phyloP scores from a whole-genome alignment of 2,888 invertebrate species.

The Eulithis prunata region DNA sequence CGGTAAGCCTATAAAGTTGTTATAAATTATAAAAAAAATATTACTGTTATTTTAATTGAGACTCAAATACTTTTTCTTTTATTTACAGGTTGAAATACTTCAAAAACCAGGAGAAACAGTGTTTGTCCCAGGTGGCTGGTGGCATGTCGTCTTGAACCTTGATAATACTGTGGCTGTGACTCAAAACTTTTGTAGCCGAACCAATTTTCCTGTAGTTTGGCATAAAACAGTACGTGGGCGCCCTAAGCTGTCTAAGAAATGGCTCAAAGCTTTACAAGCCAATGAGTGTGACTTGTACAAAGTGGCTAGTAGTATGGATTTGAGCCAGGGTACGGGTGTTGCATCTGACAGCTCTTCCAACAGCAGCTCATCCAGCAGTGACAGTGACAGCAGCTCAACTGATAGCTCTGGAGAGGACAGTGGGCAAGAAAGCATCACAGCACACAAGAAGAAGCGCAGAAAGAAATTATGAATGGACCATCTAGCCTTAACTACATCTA shows the following conservation, averaged over 20 bases:
- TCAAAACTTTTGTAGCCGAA: conserved; percentile 98
- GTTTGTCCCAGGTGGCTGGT: conserved; percentile 99
- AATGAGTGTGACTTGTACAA: conserved; percentile 91
- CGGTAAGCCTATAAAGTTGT: conserved; percentile 79
- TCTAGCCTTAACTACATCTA: conserved; percentile 54
- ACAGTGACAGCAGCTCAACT: conserved; percentile 83
- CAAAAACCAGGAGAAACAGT: conserved; percentile 99
- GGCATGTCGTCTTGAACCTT: conserved; percentile 99
- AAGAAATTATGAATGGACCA: conserved; percentile 76
- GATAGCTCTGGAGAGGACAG: conserved; percentile 88
- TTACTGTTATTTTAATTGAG: too few relatives aligned
- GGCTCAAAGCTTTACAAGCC: conserved; percentile 89
- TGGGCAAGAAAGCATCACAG: conserved; percentile 94
- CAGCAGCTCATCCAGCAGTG: conserved; percentile 90
- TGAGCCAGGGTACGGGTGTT: conserved; percentile 93
- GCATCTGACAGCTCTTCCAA: conserved; percentile 98
- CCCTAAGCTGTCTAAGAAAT: conserved; percentile 97
- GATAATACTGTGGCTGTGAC: conserved; percentile 98
- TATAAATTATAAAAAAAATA: background rate
- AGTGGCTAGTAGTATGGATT: conserved; percentile 92
- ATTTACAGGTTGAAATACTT: conserved; percentile 92
- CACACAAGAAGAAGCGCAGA: conserved; percentile 92
- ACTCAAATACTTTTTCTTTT: conserved; percentile 1
- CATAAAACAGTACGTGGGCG: conserved; percentile 98
- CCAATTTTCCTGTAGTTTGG: conserved; percentile 99